These are phyloP conservation scores for Leptobrachium leishanense DNA, from an alignment of 2,113 vertebrate species.

Conservation along the genomic window DNA sequence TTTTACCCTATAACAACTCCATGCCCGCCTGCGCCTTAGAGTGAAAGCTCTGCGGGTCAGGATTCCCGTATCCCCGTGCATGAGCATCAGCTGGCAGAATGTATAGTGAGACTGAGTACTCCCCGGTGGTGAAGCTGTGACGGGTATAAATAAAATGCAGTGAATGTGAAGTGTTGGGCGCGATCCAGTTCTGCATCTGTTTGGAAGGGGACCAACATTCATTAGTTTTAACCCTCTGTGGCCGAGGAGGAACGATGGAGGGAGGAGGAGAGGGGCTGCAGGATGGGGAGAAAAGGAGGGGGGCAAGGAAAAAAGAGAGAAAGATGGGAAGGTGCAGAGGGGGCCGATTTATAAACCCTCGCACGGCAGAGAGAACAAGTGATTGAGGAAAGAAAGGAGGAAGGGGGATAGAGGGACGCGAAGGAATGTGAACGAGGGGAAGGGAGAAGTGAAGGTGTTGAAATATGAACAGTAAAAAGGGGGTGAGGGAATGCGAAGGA, in stretches of 20 bases:
- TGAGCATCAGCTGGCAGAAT: conserved; percentile 12
- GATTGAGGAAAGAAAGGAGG: background rate
- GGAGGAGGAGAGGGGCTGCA: background rate
- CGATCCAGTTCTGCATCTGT: conserved; percentile 47
- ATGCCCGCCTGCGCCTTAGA: background rate
- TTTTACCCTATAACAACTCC: background rate
- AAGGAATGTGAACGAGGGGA: background rate
- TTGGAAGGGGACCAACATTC: conserved; percentile 35
- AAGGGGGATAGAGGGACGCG: background rate
- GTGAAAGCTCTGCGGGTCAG: conserved; percentile 19
- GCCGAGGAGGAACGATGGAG: background rate
- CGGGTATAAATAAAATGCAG: conserved; percentile 47
- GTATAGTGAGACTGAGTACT: conserved; percentile 34
- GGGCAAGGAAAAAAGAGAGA: background rate
- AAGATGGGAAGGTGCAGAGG: background rate
- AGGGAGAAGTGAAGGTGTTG: background rate
- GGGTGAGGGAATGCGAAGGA: background rate
- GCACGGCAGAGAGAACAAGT: background rate
- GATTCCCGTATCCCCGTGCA: conserved; percentile 4
- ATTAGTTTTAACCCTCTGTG: conserved; percentile 41
- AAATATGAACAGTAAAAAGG: background rate
- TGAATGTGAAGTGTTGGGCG: conserved; percentile 42
- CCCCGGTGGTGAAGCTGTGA: conserved; percentile 30
- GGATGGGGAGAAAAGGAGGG: background rate
- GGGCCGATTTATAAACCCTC: too few species aligned